phyloP scores from a whole-genome alignment of 2,888 invertebrate genomes.

The Acanthosepion pharaonis region DNA sequence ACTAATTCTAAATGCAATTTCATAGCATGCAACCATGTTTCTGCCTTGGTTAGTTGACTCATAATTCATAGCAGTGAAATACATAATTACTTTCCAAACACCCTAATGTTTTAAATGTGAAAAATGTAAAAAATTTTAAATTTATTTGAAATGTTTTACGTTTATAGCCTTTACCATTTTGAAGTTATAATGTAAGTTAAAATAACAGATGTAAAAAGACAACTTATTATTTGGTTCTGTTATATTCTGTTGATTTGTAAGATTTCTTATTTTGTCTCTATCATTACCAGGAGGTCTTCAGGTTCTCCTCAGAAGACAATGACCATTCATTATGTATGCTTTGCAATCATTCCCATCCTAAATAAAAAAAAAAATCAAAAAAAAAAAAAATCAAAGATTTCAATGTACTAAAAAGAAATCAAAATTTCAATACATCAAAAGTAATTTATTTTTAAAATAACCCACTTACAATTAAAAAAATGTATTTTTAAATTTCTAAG shows the following conservation, averaged over 20 bases:
- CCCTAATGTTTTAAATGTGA: no score
- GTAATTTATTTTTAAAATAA: constrained; percentile 8
- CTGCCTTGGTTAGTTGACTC: no score
- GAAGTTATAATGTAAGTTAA: not conserved
- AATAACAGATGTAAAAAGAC: not conserved
- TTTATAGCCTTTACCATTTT: no score
- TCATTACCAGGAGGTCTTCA: not conserved
- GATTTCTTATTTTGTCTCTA: not conserved
- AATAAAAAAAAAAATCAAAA: not conserved
- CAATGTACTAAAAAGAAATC: not conserved
- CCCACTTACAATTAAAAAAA: constrained; percentile 6
- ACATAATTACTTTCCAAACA: no score
- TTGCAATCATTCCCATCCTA: not conserved
- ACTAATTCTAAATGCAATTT: no score
- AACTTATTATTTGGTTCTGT: not conserved
- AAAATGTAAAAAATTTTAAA: no score
- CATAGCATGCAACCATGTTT: no score
- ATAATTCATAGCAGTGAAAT: no score
- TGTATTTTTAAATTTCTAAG: not conserved
- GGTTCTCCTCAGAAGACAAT: not conserved
- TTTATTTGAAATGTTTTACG: no score
- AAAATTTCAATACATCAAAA: constrained; percentile 9
- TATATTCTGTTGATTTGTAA: not conserved
- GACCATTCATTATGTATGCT: not conserved
- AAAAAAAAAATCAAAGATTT: not conserved